Evolutionary conservation across 2,888 invertebrate genomes (phyloP).

Genomic region (Aromia moschata): DNA sequence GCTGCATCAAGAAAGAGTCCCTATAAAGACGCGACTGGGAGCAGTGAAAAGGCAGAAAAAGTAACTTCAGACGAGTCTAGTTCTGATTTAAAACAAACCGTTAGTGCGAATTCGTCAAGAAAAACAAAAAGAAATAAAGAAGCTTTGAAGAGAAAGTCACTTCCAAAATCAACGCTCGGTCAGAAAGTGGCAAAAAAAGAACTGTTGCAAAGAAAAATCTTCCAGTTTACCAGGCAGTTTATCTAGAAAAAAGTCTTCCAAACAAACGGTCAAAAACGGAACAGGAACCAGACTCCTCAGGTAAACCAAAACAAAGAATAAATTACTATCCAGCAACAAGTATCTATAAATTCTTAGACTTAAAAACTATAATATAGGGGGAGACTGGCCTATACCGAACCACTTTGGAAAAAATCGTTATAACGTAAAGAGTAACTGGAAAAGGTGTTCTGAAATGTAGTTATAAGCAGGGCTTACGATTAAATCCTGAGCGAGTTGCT

Average conservation of each 20-base stretch:
- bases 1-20: conserved; percentile 47
- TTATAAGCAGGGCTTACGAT: too few relatives aligned
- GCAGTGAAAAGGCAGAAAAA: conserved; percentile 46
- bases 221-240: conserved; percentile 65
- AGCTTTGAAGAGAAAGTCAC: conserved; percentile 73
- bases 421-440: too few relatives aligned
- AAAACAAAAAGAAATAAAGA: conserved; percentile 72
- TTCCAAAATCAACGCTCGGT: conserved; percentile 69
- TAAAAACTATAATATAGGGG: too few relatives aligned
- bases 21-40: conserved; percentile 32
- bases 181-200: conserved; percentile 55
- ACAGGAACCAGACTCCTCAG: conserved; percentile 8
- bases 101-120: conserved; percentile 64
- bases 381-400: too few relatives aligned
- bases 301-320: too few relatives aligned
- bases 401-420: too few relatives aligned
- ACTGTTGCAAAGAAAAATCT: conserved; percentile 55
- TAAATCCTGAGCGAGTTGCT: too few relatives aligned
- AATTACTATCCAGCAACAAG: too few relatives aligned
- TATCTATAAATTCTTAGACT: too few relatives aligned
- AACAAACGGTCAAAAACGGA: conserved; percentile 20
- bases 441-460: too few relatives aligned
- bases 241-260: conserved; percentile 70
- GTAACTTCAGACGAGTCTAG: conserved; percentile 64
- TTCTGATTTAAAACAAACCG: conserved; percentile 50